phyloP scores from a whole-genome alignment of 2,113 vertebrate species.

The Enhydra lutris region DNA sequence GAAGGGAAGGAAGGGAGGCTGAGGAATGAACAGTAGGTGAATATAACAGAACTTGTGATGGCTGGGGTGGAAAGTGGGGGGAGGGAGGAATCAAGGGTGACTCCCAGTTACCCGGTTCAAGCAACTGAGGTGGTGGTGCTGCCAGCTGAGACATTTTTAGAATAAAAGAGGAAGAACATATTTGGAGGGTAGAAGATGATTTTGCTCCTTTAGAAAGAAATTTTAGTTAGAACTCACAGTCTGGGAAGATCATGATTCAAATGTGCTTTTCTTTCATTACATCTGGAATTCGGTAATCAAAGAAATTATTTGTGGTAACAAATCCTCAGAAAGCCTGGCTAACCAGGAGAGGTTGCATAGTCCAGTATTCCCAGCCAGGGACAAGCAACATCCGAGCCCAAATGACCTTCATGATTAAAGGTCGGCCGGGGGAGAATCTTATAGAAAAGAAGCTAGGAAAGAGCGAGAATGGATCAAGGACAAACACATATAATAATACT shows the following conservation, averaged over 20 bases:
- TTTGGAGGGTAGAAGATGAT: not conserved
- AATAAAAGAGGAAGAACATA: not conserved
- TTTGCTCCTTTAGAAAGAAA: not conserved
- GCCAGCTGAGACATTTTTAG: not conserved
- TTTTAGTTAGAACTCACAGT: not conserved
- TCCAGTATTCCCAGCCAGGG: not conserved
- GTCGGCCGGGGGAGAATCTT: not conserved
- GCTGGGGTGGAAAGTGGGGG: not conserved
- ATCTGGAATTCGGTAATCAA: constrained; percentile 38
- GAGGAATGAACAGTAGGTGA: not conserved
- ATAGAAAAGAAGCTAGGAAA: not conserved
- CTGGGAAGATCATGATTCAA: not conserved
- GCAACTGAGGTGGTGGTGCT: not conserved
- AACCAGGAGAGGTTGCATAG: constrained; percentile 1
- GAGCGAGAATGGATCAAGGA: not conserved
- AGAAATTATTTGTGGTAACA: constrained; percentile 28
- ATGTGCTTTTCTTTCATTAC: constrained; percentile 4
- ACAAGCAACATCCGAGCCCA: not conserved
- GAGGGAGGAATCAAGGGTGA: not conserved
- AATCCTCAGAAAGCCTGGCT: not conserved
- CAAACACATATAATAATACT: not conserved
- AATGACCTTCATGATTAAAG: not conserved
- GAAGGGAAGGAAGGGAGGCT: accelerated
- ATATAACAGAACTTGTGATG: not conserved
- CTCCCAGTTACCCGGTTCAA: not conserved